These are phyloP conservation scores for Girardia tigrina DNA, from an alignment of 2,888 invertebrate species.

Conservation along the genomic window DNA sequence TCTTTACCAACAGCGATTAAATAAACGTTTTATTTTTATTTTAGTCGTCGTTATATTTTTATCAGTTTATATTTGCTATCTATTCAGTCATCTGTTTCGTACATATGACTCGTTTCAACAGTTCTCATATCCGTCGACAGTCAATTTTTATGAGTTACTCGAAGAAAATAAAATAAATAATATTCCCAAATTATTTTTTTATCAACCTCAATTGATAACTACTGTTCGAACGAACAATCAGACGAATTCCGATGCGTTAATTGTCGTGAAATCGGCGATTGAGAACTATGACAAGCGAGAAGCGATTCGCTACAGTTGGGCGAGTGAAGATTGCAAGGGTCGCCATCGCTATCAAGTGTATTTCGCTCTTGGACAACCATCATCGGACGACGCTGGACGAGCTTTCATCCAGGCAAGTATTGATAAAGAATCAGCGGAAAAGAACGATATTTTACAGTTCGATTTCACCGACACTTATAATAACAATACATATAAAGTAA, in stretches of 20 bases:
- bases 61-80: too few relatives aligned
- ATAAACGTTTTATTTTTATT: too few relatives aligned
- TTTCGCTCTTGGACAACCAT: background rate
- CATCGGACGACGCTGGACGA: background rate
- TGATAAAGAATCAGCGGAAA: background rate
- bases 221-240: background rate
- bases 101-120: background rate
- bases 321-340: background rate
- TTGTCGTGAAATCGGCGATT: background rate
- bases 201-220: background rate
- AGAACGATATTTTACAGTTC: background rate
- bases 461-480: background rate
- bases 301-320: conserved; percentile 5
- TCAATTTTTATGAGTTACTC: conserved; percentile 1
- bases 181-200: background rate
- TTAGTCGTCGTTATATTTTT: too few relatives aligned
- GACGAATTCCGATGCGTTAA: background rate
- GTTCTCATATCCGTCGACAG: background rate
- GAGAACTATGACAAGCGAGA: background rate
- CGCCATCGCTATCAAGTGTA: background rate
- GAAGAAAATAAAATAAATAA: background rate
- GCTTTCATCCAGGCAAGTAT: background rate
- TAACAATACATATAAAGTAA: background rate
- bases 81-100: too few relatives aligned
- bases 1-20: too few relatives aligned